These are phyloP conservation scores for Platycercus adscitus DNA, from an alignment of 2,113 vertebrate species.

Conservation along the genomic window DNA sequence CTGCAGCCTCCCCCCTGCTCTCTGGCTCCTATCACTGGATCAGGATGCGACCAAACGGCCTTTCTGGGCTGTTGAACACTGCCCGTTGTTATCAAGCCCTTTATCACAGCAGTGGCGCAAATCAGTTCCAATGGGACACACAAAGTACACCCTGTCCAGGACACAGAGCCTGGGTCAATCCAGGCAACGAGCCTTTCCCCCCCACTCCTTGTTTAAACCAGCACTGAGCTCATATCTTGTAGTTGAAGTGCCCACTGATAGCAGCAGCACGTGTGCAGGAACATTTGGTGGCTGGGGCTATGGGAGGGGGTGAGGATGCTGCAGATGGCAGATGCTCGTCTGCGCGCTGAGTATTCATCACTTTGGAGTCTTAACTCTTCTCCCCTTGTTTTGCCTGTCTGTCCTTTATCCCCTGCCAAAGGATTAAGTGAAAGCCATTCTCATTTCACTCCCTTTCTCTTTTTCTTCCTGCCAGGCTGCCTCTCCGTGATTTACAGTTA, in stretches of 20 bases:
- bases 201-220: not conserved
- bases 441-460: not conserved
- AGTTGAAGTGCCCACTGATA: not conserved
- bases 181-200: not conserved
- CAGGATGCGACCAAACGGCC: not conserved
- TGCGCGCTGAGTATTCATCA: accelerated
- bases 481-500: not conserved
- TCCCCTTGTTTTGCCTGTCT: not conserved
- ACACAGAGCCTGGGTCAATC: not conserved
- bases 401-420: not conserved
- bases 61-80: not conserved
- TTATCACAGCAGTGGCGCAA: not conserved
- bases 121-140: not conserved
- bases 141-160: conserved; percentile 28
- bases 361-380: not conserved
- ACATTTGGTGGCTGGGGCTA: not conserved
- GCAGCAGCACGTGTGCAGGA: not conserved
- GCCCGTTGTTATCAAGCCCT: not conserved
- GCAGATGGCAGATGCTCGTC: not conserved
- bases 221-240: not conserved
- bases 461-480: not conserved
- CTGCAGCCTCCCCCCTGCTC: not conserved
- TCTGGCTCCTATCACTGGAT: not conserved
- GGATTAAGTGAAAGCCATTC: not conserved
- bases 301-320: not conserved